Evolutionary conservation across 1,140 invertebrate genomes (phyloP).

Genomic region (Scaptomyza graminum): DNA sequence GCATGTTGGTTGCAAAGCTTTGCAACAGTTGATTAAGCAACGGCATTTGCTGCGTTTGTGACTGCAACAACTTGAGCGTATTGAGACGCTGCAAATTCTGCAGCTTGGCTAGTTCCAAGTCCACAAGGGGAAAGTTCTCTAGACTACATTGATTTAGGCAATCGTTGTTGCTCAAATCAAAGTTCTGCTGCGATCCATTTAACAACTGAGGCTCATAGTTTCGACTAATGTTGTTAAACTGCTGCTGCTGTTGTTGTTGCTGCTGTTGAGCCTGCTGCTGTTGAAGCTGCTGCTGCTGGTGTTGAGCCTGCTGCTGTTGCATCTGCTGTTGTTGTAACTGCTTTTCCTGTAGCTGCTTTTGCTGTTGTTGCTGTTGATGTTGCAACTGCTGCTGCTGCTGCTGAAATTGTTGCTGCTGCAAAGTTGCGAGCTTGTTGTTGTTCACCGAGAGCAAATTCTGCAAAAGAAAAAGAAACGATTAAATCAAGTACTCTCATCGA

Average conservation of each 20-base stretch:
- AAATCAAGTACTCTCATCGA: neutral
- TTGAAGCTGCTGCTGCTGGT: slow-evolving; percentile 61
- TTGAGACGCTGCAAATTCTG: slow-evolving; percentile 84
- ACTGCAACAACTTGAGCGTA: slow-evolving; percentile 84
- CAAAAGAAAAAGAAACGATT: slow-evolving; percentile 25
- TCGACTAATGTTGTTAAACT: slow-evolving; percentile 57
- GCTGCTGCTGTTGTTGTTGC: slow-evolving; percentile 53
- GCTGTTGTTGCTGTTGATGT: slow-evolving; percentile 57
- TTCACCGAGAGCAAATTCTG: slow-evolving; percentile 77
- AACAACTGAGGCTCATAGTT: slow-evolving; percentile 61
- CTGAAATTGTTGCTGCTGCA: slow-evolving; percentile 44
- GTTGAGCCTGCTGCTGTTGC: slow-evolving; percentile 18
- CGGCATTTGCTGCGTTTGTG: slow-evolving; percentile 81
- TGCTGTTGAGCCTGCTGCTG: slow-evolving; percentile 50
- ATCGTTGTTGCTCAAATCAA: slow-evolving; percentile 55
- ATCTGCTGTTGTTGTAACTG: slow-evolving; percentile 46
- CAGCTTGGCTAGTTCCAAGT: slow-evolving; percentile 84
- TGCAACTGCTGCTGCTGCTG: slow-evolving; percentile 28
- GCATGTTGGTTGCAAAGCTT: slow-evolving; percentile 61
- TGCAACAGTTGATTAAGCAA: slow-evolving; percentile 73
- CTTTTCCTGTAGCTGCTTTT: slow-evolving; percentile 53
- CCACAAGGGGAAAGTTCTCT: slow-evolving; percentile 68
- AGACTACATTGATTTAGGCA: slow-evolving; percentile 55
- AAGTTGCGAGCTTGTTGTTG: slow-evolving; percentile 57
- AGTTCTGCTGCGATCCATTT: slow-evolving; percentile 50